phyloP scores from a whole-genome alignment of 2,113 vertebrate genomes.

The Tachysurus fulvidraco region DNA sequence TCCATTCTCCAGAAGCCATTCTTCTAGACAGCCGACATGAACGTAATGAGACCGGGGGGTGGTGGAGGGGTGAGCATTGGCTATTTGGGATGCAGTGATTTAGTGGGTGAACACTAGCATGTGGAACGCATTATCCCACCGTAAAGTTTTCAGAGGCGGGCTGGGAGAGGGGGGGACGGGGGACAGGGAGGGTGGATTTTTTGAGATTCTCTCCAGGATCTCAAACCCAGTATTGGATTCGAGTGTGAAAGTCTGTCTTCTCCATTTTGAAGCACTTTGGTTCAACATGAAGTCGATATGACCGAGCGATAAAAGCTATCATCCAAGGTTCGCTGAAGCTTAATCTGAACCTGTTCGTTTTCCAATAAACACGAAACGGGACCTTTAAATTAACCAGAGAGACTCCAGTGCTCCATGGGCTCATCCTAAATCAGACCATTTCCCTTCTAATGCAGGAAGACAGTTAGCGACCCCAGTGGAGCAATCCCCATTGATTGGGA shows the following conservation, averaged over 20 bases:
- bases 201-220: constrained; percentile 40
- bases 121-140: constrained; percentile 59
- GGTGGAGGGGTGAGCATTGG: constrained; percentile 45
- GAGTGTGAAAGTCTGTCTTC: constrained; percentile 47
- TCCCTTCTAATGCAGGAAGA: constrained; percentile 71
- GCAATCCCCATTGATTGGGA: constrained; percentile 72
- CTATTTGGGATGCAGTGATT: constrained; percentile 52
- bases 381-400: constrained; percentile 30
- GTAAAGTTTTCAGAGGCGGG: constrained; percentile 52
- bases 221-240: constrained; percentile 26
- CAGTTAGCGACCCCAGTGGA: constrained; percentile 66
- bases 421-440: constrained; percentile 69
- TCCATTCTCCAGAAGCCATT: constrained; percentile 45
- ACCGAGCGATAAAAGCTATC: constrained; percentile 36
- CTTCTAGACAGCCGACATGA: constrained; percentile 49
- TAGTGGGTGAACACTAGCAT: constrained; percentile 57
- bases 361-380: constrained; percentile 9
- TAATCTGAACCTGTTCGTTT: constrained; percentile 31
- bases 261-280: constrained; percentile 19
- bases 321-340: constrained; percentile 12
- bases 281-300: constrained; percentile 35
- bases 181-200: not conserved
- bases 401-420: constrained; percentile 54
- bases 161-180: not conserved
- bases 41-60: constrained; percentile 46